Evolutionary conservation across 64 coral and sea anemone species (phyloP), one percentile per base, ranked within the genome.

Genomic region (Porites lutea): DNA sequence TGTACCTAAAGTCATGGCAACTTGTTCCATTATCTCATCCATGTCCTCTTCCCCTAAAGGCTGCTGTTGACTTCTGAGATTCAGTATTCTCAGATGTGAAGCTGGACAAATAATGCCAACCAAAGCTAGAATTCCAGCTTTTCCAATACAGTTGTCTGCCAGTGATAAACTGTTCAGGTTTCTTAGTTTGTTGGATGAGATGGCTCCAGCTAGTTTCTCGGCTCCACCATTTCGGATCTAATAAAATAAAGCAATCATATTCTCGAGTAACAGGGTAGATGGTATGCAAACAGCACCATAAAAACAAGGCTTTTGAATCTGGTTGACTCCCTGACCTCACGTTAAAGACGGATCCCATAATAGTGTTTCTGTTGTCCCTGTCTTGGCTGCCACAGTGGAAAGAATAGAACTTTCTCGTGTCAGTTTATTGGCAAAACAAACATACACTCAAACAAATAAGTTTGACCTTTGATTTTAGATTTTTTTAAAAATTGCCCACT

Each of bases 11-110:
- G 79, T 15, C 16, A 61, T 48, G 6, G 79, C 93, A 1, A 90
- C 51, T 7, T 66, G 63, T 75, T 90, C 73, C 15, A 95, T 55
- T 86, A 95, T 95, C 45, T 75, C 75, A 60, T 95, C 93, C 60
- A 95, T 62, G 74, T 90, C 80, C 14, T 95, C 93, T 27, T 95
- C 93, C 14, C 75, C 88, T 71, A 95, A 62, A 53, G 88, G 45
- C 51, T 95, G 88, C 18, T 90, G 88, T 64, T 95, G 93, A 61
- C 77, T 77, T 48, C 65, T 95, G 20, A 95, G 57, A 14, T 95
- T 89, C 20, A 95, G 74, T 37, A 22, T 66, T 43, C 15, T 48
- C 9, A 95, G 72, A 13, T 48, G 43, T 48, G 79, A 83, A 52
- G 13, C 53, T 3, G 88, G 63, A 68, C 87, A 53, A 4, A 90